Percentiles rank a stretch among this genome's conserved stretches.
Conservation (phyloP, 2,888 invertebrate genomes). For the Spialia ferax region DNA sequence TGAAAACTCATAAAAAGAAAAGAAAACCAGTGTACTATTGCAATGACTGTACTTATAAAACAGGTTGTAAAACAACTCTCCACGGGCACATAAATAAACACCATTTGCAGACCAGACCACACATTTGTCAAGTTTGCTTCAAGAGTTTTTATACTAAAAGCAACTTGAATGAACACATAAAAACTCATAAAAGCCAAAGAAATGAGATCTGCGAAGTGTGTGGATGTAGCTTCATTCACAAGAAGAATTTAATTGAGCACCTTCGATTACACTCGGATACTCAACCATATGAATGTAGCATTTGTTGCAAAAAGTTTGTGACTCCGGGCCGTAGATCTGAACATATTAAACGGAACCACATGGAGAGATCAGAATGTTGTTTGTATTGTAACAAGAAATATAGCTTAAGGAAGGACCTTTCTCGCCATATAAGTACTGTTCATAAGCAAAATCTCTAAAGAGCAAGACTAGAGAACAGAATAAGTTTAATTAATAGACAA, state of each 20-base stretch:
- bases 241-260: constrained; percentile 64
- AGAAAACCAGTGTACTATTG: constrained; percentile 53
- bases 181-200: constrained; percentile 55
- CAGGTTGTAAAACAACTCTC: constrained; percentile 57
- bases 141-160: constrained; percentile 68
- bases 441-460: constrained; percentile 6
- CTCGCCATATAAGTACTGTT: constrained; percentile 58
- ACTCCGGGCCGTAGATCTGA: constrained; percentile 64
- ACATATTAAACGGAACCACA: constrained; percentile 66
- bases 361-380: constrained; percentile 60
- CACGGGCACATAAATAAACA: constrained; percentile 66
- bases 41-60: constrained; percentile 57
- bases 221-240: constrained; percentile 60
- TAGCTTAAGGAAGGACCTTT: constrained; percentile 64
- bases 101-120: constrained; percentile 60
- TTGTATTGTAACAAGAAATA: constrained; percentile 65
- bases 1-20: constrained; percentile 44
- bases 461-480: no score
- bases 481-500: no score
- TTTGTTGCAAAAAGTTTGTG: constrained; percentile 61
- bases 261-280: constrained; percentile 61
- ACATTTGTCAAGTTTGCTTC: constrained; percentile 58
- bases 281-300: constrained; percentile 62
- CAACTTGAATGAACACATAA: constrained; percentile 60
- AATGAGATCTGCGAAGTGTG: constrained; percentile 66